These are phyloP conservation scores for Microhierax caerulescens DNA, from an alignment of 2,797 vertebrate species.

Conservation along the genomic window DNA sequence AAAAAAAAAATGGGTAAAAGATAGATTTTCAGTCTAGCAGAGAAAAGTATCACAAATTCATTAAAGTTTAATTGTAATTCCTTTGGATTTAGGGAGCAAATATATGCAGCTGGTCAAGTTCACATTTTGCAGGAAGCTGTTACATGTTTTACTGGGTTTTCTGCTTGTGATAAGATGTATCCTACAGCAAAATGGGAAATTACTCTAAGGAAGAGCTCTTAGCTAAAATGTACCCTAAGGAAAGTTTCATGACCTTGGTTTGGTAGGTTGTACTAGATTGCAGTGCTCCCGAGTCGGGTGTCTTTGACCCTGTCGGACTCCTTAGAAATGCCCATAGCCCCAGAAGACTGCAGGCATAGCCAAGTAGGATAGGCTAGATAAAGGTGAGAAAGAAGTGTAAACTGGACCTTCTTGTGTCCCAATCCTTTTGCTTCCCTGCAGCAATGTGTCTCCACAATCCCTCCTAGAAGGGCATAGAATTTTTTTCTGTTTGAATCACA, in stretches of 20 bases:
- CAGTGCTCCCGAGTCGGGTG: background rate
- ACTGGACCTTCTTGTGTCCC: background rate
- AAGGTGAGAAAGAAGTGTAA: background rate
- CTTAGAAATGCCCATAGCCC: background rate
- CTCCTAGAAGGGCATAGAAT: background rate
- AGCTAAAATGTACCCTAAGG: background rate
- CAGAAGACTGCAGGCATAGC: background rate
- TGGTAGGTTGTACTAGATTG: background rate
- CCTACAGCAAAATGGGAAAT: background rate
- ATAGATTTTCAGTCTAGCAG: background rate
- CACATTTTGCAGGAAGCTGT: background rate
- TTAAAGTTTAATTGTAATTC: background rate
- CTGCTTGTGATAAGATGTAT: background rate
- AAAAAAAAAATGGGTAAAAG: background rate
- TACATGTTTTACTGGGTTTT: fast-evolving
- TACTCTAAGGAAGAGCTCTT: background rate
- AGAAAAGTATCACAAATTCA: background rate
- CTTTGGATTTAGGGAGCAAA: background rate
- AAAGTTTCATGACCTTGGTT: background rate
- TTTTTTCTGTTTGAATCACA: background rate
- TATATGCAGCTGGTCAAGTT: background rate
- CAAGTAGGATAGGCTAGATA: background rate
- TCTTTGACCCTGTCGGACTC: background rate
- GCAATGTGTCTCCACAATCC: background rate
- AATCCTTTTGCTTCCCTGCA: background rate